Evolutionary conservation across 2,888 invertebrate genomes (phyloP).

Genomic region (Pollenia labialis): DNA sequence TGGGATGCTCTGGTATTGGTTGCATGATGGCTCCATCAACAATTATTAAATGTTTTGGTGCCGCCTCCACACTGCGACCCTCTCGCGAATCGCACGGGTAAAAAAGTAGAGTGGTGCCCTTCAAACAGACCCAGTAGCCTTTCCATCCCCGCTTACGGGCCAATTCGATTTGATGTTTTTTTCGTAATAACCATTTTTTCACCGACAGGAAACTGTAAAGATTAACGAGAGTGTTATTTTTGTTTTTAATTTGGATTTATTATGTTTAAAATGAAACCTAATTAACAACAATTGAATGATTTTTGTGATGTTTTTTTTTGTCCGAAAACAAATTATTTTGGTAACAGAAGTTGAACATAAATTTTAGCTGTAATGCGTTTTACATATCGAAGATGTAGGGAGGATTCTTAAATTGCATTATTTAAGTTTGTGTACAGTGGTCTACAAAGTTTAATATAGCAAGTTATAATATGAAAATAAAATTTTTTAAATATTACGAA

Average conservation of each 20-base stretch:
- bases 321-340: neutral
- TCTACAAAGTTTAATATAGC: too few species aligned
- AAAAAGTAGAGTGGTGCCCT: constrained; percentile 97
- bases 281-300: constrained; percentile 26
- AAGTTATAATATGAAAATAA: too few species aligned
- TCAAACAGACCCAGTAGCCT: constrained; percentile 99
- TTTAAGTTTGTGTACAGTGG: too few species aligned
- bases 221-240: constrained; percentile 10
- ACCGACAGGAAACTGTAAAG: constrained; percentile 95
- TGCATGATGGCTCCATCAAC: constrained; percentile 99
- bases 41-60: constrained; percentile 97
- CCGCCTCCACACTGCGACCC: constrained; percentile 94
- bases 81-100: constrained; percentile 97
- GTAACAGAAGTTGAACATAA: neutral
- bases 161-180: constrained; percentile 98
- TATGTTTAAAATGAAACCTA: neutral
- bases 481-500: too few species aligned
- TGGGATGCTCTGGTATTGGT: constrained; percentile 99
- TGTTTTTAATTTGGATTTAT: neutral
- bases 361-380: too few species aligned
- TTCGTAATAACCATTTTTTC: constrained; percentile 98
- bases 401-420: too few species aligned
- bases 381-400: too few species aligned
- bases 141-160: constrained; percentile 99
- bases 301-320: constrained; percentile 5